These are phyloP conservation scores for Alosa sapidissima DNA, from an alignment of 2,797 vertebrate genomes.

Conservation along the genomic window DNA sequence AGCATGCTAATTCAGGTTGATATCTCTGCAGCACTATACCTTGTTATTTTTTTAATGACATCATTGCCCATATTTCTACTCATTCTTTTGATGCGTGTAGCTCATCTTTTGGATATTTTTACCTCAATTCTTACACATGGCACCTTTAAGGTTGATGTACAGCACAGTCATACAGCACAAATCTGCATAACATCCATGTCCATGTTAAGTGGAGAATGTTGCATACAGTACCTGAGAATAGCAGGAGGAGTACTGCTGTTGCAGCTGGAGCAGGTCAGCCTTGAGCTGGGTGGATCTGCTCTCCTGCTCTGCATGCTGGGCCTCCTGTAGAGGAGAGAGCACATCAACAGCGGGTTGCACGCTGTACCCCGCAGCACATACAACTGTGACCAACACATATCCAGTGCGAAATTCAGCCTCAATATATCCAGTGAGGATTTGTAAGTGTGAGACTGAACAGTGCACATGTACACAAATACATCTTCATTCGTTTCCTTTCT, in stretches of 20 bases:
- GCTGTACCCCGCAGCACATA: neutral
- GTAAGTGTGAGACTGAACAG: neutral
- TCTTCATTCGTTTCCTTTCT: neutral
- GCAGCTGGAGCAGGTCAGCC: conserved; percentile 46
- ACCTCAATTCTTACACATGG: too few species aligned
- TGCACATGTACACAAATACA: neutral
- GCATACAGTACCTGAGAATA: conserved; percentile 49
- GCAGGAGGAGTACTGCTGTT: conserved; percentile 54
- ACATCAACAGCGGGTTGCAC: neutral
- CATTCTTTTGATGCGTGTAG: too few species aligned
- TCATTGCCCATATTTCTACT: too few species aligned
- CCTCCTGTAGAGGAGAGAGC: neutral
- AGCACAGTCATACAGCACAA: neutral
- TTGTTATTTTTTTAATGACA: too few species aligned
- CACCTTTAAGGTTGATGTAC: neutral
- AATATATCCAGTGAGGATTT: neutral
- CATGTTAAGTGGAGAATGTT: neutral
- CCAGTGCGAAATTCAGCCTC: neutral
- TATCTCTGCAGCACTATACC: too few species aligned
- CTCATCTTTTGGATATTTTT: too few species aligned
- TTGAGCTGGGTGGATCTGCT: conserved; percentile 38
- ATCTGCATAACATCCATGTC: neutral
- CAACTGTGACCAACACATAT: neutral
- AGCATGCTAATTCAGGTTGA: too few species aligned
- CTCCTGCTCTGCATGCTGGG: conserved; percentile 33